phyloP scores from a whole-genome alignment of 2,888 invertebrate species.

The Busseola fusca region DNA sequence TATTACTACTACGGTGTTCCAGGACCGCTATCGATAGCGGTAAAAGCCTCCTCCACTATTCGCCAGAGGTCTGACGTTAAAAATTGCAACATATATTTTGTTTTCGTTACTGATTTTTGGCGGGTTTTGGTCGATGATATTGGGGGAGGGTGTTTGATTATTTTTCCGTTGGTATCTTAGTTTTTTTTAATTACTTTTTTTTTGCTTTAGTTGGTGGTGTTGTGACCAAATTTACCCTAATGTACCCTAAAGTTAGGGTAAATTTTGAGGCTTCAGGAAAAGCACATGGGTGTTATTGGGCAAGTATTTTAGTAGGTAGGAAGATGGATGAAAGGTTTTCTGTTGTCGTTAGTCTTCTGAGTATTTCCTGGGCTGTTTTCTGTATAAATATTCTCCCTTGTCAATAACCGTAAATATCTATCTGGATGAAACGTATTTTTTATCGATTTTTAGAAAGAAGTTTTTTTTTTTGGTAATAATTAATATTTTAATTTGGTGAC shows the following conservation, averaged over 20 bases:
- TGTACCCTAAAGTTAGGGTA: slow-evolving; percentile 23
- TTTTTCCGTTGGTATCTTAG: no score
- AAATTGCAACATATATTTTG: no score
- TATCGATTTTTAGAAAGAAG: no score
- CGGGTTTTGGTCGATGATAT: no score
- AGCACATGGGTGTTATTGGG: slow-evolving; percentile 31
- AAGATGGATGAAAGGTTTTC: neutral
- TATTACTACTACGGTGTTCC: no score
- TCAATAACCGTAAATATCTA: neutral
- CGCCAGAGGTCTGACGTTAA: no score
- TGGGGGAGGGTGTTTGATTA: no score
- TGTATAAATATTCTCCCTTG: neutral
- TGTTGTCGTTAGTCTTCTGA: neutral
- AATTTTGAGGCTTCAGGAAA: slow-evolving; percentile 22
- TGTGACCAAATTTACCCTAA: slow-evolving; percentile 8
- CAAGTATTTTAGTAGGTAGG: neutral
- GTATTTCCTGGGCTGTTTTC: neutral
- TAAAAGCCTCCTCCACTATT: no score
- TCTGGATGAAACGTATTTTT: neutral
- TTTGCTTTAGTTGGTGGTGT: no score
- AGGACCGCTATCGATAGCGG: no score
- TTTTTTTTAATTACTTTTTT: no score
- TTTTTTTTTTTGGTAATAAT: neutral
- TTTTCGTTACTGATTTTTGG: no score
- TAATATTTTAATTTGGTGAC: neutral